Evolutionary conservation across 2,888 invertebrate genomes (phyloP).

Genomic region (Choreutis nemorana): DNA sequence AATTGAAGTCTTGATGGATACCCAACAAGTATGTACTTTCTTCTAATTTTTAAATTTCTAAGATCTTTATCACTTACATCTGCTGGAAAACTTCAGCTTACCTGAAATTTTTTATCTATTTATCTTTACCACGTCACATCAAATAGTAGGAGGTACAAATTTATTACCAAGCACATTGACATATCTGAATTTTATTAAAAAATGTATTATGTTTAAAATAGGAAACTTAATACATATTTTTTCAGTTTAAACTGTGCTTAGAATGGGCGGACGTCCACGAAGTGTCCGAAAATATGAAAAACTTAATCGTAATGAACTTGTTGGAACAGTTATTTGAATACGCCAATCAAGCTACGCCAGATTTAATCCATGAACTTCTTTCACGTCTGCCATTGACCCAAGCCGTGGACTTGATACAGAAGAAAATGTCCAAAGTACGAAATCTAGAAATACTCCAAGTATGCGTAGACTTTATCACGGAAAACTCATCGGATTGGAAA

Average conservation of each 20-base stretch:
- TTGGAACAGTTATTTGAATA: conserved; percentile 65
- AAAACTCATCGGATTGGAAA: conserved; percentile 52
- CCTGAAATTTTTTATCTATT: no score
- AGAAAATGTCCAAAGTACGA: conserved; percentile 69
- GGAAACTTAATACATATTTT: no score
- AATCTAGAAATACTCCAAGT: conserved; percentile 71
- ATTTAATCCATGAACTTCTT: conserved; percentile 62
- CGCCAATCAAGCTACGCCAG: conserved; percentile 45
- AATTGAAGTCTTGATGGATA: conserved; percentile 62
- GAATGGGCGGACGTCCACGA: conserved; percentile 75
- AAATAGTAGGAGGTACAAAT: conserved; percentile 8
- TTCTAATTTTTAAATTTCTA: no score
- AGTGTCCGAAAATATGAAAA: conserved; percentile 62
- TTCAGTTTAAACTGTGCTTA: conserved; percentile 70
- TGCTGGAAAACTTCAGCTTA: background rate
- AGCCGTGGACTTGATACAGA: conserved; percentile 69
- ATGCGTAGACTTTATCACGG: conserved; percentile 67
- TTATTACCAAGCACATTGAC: background rate
- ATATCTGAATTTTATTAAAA: background rate
- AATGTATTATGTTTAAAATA: conserved; percentile 3
- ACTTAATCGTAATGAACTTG: conserved; percentile 59
- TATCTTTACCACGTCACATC: no score
- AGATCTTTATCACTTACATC: no score
- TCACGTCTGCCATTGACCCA: conserved; percentile 65
- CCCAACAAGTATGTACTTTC: conserved; percentile 61